Percentiles rank a stretch among this genome's conserved stretches.
These are phyloP conservation scores for Heterotilapia buettikoferi DNA, from an alignment of 2,113 vertebrate species.

Conservation along the genomic window DNA sequence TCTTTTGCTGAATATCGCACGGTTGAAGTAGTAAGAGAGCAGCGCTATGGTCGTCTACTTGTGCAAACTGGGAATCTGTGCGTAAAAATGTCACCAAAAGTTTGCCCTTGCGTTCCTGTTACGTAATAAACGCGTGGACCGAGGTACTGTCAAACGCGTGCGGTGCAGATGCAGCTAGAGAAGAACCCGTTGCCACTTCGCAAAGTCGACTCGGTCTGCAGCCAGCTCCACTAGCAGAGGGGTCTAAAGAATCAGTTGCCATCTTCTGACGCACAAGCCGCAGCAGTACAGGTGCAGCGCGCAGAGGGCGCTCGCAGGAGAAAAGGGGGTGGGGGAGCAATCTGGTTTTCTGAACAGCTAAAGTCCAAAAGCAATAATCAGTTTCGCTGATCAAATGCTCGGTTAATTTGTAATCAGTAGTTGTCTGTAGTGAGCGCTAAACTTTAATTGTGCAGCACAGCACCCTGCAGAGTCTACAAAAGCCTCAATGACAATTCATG, in stretches of 20 bases:
- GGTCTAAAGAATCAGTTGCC: background rate
- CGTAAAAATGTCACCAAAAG: conserved; percentile 14
- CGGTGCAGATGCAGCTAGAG: no score
- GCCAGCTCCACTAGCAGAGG: background rate
- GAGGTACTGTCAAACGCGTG: background rate
- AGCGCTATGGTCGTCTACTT: background rate
- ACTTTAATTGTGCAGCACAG: background rate
- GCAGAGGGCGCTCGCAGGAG: background rate
- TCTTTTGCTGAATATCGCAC: background rate
- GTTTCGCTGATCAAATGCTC: background rate
- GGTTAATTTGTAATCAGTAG: background rate
- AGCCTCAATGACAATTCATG: background rate
- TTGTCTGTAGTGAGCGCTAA: background rate
- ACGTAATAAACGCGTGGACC: background rate
- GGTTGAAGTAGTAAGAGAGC: background rate
- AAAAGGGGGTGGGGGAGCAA: background rate
- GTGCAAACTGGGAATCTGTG: background rate
- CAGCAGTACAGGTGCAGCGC: conserved; percentile 22
- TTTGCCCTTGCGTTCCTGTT: background rate
- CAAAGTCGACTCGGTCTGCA: background rate
- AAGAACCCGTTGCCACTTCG: background rate
- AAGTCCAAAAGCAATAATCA: background rate
- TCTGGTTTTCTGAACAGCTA: background rate
- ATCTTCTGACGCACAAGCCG: conserved; percentile 32
- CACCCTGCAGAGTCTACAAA: no score